Conservation (phyloP, 2,888 invertebrate species). For the Melieria picta region DNA sequence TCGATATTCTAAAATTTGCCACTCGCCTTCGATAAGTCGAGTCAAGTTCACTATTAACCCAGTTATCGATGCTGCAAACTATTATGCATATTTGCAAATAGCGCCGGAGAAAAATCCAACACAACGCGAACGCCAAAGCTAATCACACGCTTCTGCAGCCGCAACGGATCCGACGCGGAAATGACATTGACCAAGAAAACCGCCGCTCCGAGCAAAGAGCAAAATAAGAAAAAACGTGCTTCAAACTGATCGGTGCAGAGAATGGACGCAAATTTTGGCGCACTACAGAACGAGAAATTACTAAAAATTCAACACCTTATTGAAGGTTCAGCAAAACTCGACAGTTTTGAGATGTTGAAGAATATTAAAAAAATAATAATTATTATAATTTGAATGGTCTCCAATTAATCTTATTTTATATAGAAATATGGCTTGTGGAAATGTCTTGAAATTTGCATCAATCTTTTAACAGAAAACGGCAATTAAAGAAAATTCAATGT, state of each 20-base stretch:
- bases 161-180: background rate
- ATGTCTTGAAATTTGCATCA: too few relatives aligned
- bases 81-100: background rate
- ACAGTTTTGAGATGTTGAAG: too few relatives aligned
- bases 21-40: background rate
- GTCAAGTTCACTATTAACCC: background rate
- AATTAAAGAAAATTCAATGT: too few relatives aligned
- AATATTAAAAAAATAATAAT: too few relatives aligned
- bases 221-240: background rate
- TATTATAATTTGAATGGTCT: too few relatives aligned
- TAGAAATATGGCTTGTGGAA: too few relatives aligned
- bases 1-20: background rate
- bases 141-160: too few relatives aligned
- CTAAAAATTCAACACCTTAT: background rate
- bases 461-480: too few relatives aligned
- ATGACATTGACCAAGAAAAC: constrained; percentile 3
- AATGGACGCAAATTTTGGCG: background rate
- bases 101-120: background rate
- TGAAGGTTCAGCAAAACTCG: too few relatives aligned
- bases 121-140: background rate
- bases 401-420: too few relatives aligned
- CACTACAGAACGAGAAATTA: background rate
- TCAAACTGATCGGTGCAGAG: background rate
- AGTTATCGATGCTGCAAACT: background rate
- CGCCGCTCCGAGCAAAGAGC: background rate